Conservation (phyloP, 2,797 vertebrate genomes). For the Peromyscus eremicus region DNA sequence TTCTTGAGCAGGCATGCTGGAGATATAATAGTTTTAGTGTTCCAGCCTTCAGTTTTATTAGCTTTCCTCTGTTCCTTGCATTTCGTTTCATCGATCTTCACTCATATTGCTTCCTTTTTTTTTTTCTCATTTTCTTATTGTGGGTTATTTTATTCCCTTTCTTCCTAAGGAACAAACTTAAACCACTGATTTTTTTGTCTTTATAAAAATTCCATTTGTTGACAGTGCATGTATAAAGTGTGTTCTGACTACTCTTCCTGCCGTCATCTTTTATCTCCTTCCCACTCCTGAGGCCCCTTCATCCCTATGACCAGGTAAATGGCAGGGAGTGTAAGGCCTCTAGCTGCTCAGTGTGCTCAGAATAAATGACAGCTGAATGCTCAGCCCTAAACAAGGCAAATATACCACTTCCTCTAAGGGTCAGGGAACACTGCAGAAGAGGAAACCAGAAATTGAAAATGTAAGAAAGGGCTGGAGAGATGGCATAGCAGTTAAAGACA, state of each 20-base stretch:
- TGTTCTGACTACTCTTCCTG: not conserved
- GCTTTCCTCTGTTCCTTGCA: not conserved
- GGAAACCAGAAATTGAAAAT: not conserved
- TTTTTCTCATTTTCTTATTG: not conserved
- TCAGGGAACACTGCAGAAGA: not conserved
- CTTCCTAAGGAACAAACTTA: not conserved
- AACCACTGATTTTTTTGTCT: conserved; percentile 18
- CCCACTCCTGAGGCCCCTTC: not conserved
- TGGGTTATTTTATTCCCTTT: not conserved
- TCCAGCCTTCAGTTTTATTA: not conserved
- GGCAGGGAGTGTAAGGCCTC: too few relatives aligned
- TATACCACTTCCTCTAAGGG: not conserved
- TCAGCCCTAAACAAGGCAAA: not conserved
- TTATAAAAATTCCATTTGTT: not conserved
- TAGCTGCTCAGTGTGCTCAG: not conserved
- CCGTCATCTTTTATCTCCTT: not conserved
- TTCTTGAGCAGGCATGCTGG: conserved; percentile 8
- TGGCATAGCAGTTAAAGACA: not conserved
- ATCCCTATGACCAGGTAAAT: not conserved
- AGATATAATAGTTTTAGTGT: conserved; percentile 50
- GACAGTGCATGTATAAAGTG: not conserved
- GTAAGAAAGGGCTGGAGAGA: not conserved
- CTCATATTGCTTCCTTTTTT: not conserved
- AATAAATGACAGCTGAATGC: not conserved
- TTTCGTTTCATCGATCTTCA: not conserved